These are phyloP conservation scores for Rhagoletis zephyria DNA, from an alignment of 1,140 invertebrate species.

Conservation along the genomic window DNA sequence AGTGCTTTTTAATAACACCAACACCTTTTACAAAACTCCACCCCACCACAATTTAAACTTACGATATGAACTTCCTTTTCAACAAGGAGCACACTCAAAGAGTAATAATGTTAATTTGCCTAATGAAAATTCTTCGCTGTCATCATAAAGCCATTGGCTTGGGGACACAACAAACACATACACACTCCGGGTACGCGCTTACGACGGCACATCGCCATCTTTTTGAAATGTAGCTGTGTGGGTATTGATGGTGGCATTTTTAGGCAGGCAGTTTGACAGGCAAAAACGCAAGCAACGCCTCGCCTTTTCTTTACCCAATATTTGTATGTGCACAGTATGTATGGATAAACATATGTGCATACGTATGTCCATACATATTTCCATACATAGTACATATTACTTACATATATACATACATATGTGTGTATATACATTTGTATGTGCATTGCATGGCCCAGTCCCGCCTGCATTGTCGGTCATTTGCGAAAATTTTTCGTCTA, in stretches of 20 bases:
- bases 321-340: neutral
- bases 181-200: neutral
- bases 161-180: slow-evolving; percentile 54
- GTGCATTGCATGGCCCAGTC: neutral
- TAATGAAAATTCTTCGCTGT: slow-evolving; percentile 65
- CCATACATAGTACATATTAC: neutral
- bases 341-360: neutral
- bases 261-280: slow-evolving; percentile 53
- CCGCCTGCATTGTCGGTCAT: neutral
- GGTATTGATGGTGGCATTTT: slow-evolving; percentile 55
- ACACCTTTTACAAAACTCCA: neutral
- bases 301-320: neutral
- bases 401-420: neutral
- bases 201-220: neutral
- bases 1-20: slow-evolving; percentile 14
- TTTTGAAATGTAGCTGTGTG: neutral
- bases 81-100: slow-evolving; percentile 54
- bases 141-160: neutral
- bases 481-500: slow-evolving; percentile 61
- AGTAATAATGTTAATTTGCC: slow-evolving; percentile 70
- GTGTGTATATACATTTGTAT: neutral
- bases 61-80: neutral
- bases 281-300: neutral
- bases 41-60: neutral
- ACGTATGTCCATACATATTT: neutral